A percentile compares a stretch with the other conserved stretches of the same genome.
Conservation (phyloP, 2,113 vertebrate species). For the Callocephalon fimbriatum region DNA sequence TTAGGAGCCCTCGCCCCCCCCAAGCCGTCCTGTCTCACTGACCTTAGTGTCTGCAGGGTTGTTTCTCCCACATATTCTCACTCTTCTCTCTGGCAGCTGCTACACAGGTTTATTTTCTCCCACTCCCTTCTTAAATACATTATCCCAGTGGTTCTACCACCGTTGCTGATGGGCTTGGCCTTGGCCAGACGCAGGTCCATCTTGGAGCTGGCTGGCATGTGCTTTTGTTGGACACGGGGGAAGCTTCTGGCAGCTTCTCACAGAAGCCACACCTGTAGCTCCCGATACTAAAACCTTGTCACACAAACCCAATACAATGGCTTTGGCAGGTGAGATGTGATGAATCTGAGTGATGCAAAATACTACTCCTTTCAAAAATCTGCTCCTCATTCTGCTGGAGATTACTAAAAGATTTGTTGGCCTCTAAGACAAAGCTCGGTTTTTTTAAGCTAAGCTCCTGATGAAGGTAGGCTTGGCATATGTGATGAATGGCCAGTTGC, state of each 20-base stretch:
- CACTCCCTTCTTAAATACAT: neutral
- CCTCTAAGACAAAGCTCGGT: neutral
- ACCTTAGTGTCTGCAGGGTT: neutral
- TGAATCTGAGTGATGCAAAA: neutral
- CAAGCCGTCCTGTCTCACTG: neutral
- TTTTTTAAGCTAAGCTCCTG: neutral
- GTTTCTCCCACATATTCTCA: neutral
- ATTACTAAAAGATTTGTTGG: neutral
- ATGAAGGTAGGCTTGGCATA: neutral
- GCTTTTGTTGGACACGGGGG: neutral
- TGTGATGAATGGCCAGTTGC: neutral
- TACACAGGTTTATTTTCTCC: neutral
- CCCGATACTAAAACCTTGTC: neutral
- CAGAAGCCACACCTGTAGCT: neutral
- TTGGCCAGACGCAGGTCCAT: neutral
- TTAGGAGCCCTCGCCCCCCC: neutral
- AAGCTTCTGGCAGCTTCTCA: neutral
- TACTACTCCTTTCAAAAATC: neutral
- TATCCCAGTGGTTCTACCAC: neutral
- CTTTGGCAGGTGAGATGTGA: neutral
- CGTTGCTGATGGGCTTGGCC: neutral
- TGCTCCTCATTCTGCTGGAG: neutral
- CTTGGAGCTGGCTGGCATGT: neutral
- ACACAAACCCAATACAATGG: neutral
- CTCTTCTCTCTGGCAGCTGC: neutral